Percentiles rank a stretch among this genome's conserved stretches.
These are phyloP conservation scores for Eupithecia exiguata DNA, from an alignment of 2,888 invertebrate species.

Conservation along the genomic window DNA sequence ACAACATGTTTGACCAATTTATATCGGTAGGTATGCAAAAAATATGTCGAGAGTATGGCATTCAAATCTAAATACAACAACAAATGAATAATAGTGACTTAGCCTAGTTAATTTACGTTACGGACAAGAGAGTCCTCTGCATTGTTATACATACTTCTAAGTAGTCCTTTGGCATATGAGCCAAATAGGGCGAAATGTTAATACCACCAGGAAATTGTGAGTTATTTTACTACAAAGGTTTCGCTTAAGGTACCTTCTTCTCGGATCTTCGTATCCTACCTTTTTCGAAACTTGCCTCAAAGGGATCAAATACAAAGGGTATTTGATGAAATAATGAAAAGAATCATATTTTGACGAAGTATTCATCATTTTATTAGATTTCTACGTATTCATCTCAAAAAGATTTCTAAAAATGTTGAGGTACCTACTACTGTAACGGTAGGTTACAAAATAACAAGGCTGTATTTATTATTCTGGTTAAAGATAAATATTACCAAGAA, in stretches of 20 bases:
- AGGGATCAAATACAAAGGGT: background rate
- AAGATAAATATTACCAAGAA: background rate
- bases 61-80: no score
- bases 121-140: background rate
- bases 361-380: background rate
- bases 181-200: background rate
- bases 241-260: background rate
- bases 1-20: no score
- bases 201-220: background rate
- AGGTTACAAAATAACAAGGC: background rate
- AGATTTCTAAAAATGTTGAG: background rate
- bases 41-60: no score
- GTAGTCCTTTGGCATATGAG: background rate
- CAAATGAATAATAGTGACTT: no score
- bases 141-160: background rate
- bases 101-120: background rate
- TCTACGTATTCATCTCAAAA: background rate
- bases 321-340: no score
- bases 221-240: slow-evolving; percentile 1
- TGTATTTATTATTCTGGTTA: background rate
- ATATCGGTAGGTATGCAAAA: no score
- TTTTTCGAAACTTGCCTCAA: background rate
- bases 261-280: background rate
- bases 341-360: background rate
- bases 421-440: no score